Evolutionary conservation across 2,797 vertebrate genomes (phyloP).

Genomic region (Numenius phaeopus): DNA sequence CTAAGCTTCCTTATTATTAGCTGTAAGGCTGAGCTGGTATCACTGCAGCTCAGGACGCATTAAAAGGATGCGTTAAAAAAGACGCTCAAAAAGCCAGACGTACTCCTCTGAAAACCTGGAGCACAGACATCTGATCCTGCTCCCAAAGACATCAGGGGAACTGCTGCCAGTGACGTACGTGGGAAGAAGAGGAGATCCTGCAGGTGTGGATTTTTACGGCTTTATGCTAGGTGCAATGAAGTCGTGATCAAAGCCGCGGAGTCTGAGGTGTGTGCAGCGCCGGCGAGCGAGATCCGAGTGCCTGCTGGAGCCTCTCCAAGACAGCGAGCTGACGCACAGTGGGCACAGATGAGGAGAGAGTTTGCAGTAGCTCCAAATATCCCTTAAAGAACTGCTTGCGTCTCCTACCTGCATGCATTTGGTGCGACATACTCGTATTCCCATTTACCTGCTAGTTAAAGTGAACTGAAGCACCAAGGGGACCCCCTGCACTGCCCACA

Average conservation of each 20-base stretch:
- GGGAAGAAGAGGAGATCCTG: not conserved
- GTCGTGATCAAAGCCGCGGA: not conserved
- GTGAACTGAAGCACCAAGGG: not conserved
- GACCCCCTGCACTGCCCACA: rapidly evolving
- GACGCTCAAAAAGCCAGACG: rapidly evolving
- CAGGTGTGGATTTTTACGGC: not conserved
- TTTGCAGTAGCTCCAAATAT: not conserved
- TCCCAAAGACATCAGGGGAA: not conserved
- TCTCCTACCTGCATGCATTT: not conserved
- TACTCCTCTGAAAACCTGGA: not conserved
- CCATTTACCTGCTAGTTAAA: not conserved
- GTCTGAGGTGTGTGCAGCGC: not conserved
- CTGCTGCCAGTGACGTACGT: not conserved
- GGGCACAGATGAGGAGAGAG: not conserved
- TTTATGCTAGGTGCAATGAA: not conserved
- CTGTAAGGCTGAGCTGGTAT: not conserved
- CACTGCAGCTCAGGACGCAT: not conserved
- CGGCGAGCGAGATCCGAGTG: rapidly evolving
- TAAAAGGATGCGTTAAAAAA: not conserved
- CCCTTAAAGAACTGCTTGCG: not conserved
- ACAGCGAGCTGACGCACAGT: rapidly evolving
- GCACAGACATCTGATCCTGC: not conserved
- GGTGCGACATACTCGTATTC: rapidly evolving
- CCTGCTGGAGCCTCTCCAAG: not conserved
- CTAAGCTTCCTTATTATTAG: not conserved